Conservation (phyloP, 2,113 vertebrate genomes). For the Vidua chalybeata region DNA sequence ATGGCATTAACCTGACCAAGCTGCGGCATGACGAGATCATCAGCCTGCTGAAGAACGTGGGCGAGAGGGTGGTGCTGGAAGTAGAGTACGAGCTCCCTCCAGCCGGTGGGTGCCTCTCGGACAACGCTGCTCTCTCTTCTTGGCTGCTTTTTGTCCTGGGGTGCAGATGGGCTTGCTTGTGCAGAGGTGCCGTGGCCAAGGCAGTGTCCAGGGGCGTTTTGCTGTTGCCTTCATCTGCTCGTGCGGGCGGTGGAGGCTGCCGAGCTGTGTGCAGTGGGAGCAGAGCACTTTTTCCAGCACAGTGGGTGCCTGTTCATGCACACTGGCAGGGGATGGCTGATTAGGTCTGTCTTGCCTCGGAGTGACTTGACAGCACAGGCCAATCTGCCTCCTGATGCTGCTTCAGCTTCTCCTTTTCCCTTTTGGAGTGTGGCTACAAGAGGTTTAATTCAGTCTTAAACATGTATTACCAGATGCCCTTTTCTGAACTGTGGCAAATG, state of each 20-base stretch:
- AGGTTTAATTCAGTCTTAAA: background rate
- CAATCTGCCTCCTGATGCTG: conserved; percentile 47
- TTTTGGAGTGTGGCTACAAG: background rate
- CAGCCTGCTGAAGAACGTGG: conserved; percentile 94
- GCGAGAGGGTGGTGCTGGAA: conserved; percentile 94
- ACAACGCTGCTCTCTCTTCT: background rate
- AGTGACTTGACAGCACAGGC: conserved; percentile 5
- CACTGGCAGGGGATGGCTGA: conserved; percentile 11
- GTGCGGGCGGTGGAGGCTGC: rapidly evolving
- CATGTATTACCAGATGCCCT: background rate
- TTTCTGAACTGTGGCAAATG: background rate
- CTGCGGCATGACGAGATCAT: conserved; percentile 96
- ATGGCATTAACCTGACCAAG: conserved; percentile 92
- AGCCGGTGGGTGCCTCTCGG: conserved; percentile 80
- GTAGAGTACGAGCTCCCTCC: conserved; percentile 95
- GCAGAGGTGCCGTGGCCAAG: background rate
- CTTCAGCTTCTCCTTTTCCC: background rate
- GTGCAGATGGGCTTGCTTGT: background rate
- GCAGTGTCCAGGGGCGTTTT: background rate
- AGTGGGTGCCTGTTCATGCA: conserved; percentile 60
- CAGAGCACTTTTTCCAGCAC: conserved; percentile 35
- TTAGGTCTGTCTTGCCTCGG: conserved; percentile 42
- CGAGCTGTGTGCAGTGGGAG: background rate
- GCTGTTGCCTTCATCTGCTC: background rate
- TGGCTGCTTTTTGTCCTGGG: background rate